Evolutionary conservation across 2,113 vertebrate species (phyloP), one percentile per base, ranked within the genome.

Genomic region (Hemibagrus wyckioides): DNA sequence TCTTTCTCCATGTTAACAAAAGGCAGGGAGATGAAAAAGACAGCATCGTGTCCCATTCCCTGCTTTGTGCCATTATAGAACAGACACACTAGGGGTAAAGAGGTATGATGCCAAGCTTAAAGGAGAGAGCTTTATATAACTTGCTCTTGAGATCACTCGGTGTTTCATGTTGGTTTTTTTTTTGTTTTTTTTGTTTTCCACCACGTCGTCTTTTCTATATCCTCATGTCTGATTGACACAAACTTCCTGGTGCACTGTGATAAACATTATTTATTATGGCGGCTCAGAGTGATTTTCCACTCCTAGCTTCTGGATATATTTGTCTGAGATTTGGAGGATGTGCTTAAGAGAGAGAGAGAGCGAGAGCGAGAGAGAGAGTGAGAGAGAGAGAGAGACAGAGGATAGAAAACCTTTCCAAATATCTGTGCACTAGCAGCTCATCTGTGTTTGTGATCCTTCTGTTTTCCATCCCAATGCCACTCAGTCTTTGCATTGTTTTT

Each of bases 101-200:
- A 95, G 94, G 94, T 95, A 93, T 91, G 92, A 94, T 89, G 94
- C 93, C 88, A 91, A 90, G 94, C 94, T 95, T 95, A 94, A 96
- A 95, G 94, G 91, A 84, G 85, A 90, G 91, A 93, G 94, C 94
- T 95, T 96, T 95, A 95, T 96, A 95, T 95, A 95, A 95, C 95
- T 95, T 92, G 54, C 93, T 93, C 94, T 95, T 93, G 92, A 93
- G 94, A 94, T 88, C 87, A 59, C 90, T 89, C 85, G 87, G 88
- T 93, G 92, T 95, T 96, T 95, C 93, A 94, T 94, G 93, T 95
- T 95, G 93, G 95, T 95, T 94, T 93, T 93, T 80, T 69, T 86
- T 93, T 94, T 91, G n/a, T n/a, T n/a, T n/a, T n/a, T n/a, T n/a
- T n/a, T n/a, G n/a, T n/a, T n/a, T n/a, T n/a, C n/a, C n/a, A n/a